Evolutionary conservation across 1,140 invertebrate species (phyloP), one percentile per base, ranked within the genome.

Genomic region (Diprion similis): DNA sequence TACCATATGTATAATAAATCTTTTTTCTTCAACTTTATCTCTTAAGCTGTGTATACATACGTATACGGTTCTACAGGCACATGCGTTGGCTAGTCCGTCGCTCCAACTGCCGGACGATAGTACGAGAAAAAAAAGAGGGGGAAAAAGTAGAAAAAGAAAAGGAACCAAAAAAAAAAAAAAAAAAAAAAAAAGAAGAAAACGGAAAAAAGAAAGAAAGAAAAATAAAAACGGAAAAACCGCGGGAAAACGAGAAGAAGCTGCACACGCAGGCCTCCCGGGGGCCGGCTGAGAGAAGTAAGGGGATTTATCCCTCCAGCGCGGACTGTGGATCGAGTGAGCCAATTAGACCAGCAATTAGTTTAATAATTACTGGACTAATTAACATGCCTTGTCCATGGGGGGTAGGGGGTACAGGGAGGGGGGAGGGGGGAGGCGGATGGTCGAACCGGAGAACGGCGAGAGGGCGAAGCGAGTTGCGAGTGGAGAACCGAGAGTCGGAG

Each of bases 391-490:
- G 51, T 59, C 51, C 51, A 37, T 46, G 59, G 45, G 10, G 51
- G 1, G 24, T 64, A 65, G n/a, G 68, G 47, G 59, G n/a, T 2
- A 66, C 13, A 18, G 51, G 1, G 24, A 67, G 69, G n/a, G 68
- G 47, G 59, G n/a, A 59, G 37, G 51, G 70, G 17, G 15, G 48
- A 66, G 17, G 17, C 59, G 65, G 18, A 66, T 68, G 48, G 71
- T 15, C 48, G 70, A 66, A 45, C 17, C 69, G 48, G 10, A 13
- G 51, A 11, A 70, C 48, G 24, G 24, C 66, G 71, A 75, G 59
- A 64, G 17, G 1, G 17, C 13, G 17, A 15, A 15, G 59, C 13
- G 17, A 64, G 59, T 64, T 17, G 59, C 59, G 13, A 18, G 13
- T 64, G 59, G 59, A 18, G 59, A 15, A 15, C 13, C 59, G 59